These are phyloP conservation scores for Hemiscyllium ocellatum DNA, from an alignment of 2,113 vertebrate genomes.

Conservation along the genomic window DNA sequence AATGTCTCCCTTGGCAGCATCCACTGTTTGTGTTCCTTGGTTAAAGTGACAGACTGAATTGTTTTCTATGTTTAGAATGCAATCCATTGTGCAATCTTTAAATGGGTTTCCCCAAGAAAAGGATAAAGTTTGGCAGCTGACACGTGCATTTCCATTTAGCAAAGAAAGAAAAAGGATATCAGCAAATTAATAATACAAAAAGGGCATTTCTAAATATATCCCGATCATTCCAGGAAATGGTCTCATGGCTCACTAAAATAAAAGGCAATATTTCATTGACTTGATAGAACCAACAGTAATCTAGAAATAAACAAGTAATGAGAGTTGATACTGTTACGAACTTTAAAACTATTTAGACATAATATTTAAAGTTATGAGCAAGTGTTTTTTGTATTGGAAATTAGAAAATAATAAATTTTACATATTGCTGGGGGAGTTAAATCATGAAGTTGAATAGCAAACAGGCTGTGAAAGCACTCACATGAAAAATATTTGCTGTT, in stretches of 20 bases:
- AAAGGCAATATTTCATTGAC: not conserved
- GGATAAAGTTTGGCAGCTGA: not conserved
- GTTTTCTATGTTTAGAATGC: conserved; percentile 27
- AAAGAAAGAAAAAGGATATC: not conserved
- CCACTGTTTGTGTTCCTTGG: conserved; percentile 17
- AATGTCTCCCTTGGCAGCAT: no score
- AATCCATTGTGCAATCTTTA: not conserved
- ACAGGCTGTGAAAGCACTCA: not conserved
- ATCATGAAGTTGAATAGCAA: not conserved
- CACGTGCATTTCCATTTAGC: not conserved
- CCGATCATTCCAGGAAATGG: not conserved
- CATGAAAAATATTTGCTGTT: no score
- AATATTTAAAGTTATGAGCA: not conserved
- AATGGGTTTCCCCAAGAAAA: conserved; percentile 2
- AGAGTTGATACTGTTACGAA: not conserved
- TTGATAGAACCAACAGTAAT: not conserved
- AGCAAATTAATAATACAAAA: conserved; percentile 3
- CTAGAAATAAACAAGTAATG: not conserved
- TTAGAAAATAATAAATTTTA: not conserved
- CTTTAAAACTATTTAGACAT: not conserved
- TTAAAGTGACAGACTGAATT: conserved; percentile 8
- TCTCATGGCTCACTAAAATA: not conserved
- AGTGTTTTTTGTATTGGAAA: not conserved
- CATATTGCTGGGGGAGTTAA: not conserved
- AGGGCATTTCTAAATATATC: not conserved